Conservation (phyloP, 2,888 invertebrate genomes). For the Chouioia cunea region DNA sequence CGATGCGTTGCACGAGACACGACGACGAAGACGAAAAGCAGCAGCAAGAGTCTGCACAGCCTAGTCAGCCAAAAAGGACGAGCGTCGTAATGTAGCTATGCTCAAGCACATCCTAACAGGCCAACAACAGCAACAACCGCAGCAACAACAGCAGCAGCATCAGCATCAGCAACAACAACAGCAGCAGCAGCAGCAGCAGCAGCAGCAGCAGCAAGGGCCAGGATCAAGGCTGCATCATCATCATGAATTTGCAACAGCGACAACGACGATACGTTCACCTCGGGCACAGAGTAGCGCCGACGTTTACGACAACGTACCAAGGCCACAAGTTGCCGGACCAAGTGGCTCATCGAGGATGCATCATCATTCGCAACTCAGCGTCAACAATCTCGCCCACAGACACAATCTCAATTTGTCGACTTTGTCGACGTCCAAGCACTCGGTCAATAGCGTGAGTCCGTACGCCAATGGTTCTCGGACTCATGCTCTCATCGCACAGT, state of each 20-base stretch:
- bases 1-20: too few relatives aligned
- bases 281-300: conserved; percentile 55
- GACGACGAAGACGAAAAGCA: too few relatives aligned
- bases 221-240: neutral
- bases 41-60: too few relatives aligned
- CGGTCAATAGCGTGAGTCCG: conserved; percentile 67
- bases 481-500: neutral
- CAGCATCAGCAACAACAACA: conserved; percentile 52
- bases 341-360: too few relatives aligned
- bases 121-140: conserved; percentile 59
- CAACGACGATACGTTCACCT: conserved; percentile 8
- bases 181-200: conserved; percentile 50
- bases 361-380: conserved; percentile 66
- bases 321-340: neutral
- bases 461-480: conserved; percentile 28
- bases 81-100: conserved; percentile 68
- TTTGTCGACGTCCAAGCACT: conserved; percentile 65
- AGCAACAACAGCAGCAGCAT: conserved; percentile 46
- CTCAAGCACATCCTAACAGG: conserved; percentile 80
- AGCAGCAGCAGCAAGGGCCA: conserved; percentile 49
- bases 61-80: neutral
- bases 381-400: conserved; percentile 66
- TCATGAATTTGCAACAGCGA: neutral
- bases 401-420: conserved; percentile 64
- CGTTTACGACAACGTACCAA: conserved; percentile 62